Evolutionary conservation across 2,113 vertebrate species (phyloP), one percentile per base, ranked within the genome.

Genomic region (Penelope pileata): DNA sequence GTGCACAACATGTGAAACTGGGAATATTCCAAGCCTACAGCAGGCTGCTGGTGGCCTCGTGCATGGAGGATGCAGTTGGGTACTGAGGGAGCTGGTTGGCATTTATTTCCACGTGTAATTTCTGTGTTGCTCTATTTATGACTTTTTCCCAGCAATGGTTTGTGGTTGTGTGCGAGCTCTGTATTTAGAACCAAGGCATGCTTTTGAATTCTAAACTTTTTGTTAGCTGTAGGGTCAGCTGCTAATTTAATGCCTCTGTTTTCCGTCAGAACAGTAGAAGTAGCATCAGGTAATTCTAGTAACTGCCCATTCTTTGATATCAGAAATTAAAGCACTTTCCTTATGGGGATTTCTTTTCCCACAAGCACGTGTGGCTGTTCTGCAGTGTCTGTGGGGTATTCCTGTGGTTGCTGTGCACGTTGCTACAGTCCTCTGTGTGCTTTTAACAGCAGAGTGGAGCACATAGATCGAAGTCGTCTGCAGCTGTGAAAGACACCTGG

Each of bases 301-400:
- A 15, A n/a, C 6, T 47, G 10, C 9, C 12, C 2, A 7, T 51
- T 47, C 42, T 48, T 34, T 10, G 32, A 26, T 8, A 90, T 59
- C 16, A 23, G 50, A 40, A 29, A 62, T 26, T 21, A 19, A 63
- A 27, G 17, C 64, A 19, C 43, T 36, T 70, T 8, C 29, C 42
- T 66, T 63, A 6, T 0, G 0, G 82, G 50, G 29, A n/a, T 36
- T 6, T 16, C n/a, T 42, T 73, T 36, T n/a, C 12, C 26, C 30
- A 6, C 5, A n/a, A 72, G 74, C 64, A 10, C 1, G 0, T 1
- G 32, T 40, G 43, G 1, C 9, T 43, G 17, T 76, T 56, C 19
- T 76, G 16, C 13, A 26, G 12, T 7, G 17, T 22, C 6, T 0
- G 1, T 1, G 12, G 8, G 6, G 0, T 12, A 0, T 64, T 87